Evolutionary conservation across 92 coral and sea anemone genomes (phyloP).

Genomic region (Bergia sp.): DNA sequence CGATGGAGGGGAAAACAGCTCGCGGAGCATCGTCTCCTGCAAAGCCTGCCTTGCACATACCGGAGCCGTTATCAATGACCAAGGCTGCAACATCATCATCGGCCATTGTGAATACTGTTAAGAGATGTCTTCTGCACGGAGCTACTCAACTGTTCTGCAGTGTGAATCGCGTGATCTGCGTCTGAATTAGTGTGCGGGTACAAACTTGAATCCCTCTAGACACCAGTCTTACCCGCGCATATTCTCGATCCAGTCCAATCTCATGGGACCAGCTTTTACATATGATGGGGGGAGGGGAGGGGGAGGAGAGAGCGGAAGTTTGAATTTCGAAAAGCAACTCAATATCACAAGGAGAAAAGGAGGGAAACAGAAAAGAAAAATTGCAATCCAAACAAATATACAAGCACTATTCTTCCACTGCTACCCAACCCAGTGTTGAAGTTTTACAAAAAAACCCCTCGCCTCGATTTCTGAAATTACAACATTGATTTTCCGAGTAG

Average conservation of each 20-base stretch:
- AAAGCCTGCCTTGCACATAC: slow-evolving; percentile 76
- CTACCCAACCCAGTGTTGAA: too few species aligned
- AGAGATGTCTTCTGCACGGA: not conserved
- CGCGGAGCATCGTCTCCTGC: slow-evolving; percentile 88
- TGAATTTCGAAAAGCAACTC: too few species aligned
- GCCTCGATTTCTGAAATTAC: too few species aligned
- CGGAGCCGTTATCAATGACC: slow-evolving; percentile 97
- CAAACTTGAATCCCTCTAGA: not conserved
- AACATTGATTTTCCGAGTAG: too few species aligned
- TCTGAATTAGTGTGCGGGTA: not conserved
- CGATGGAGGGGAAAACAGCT: slow-evolving; percentile 90
- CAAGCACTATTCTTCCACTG: too few species aligned
- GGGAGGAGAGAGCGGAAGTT: too few species aligned
- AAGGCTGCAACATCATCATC: slow-evolving; percentile 99
- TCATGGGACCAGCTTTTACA: too few species aligned
- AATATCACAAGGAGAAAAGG: too few species aligned
- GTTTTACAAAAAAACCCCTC: too few species aligned
- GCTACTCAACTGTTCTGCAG: not conserved
- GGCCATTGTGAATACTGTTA: slow-evolving; percentile 58
- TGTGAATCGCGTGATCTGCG: not conserved
- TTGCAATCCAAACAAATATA: too few species aligned
- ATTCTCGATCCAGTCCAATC: not conserved
- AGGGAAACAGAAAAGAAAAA: too few species aligned
- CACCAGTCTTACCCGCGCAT: not conserved
- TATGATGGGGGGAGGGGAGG: too few species aligned